Evolutionary conservation across 2,888 invertebrate species (phyloP).

Genomic region (Drosophila fulvimacula): DNA sequence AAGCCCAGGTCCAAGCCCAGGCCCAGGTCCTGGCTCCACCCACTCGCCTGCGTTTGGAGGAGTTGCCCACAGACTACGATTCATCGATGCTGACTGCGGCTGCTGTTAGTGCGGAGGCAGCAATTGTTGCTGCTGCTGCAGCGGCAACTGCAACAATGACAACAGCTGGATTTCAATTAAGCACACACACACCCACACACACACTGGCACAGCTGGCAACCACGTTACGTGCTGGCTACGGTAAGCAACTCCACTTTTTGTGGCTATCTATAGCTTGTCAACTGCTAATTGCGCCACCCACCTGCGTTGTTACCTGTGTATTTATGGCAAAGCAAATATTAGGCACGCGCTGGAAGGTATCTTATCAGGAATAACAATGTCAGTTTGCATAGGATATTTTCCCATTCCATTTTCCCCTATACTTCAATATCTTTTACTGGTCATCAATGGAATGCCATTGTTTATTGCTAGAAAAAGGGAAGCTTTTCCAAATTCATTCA

Average conservation of each 20-base stretch:
- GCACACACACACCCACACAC: conserved; percentile 16
- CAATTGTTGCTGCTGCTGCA: conserved; percentile 14
- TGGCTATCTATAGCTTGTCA: neutral
- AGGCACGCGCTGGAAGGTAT: too few species aligned
- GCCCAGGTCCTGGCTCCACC: conserved; percentile 31
- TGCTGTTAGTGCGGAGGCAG: conserved; percentile 25
- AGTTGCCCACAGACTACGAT: conserved; percentile 20
- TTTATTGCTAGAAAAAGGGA: neutral
- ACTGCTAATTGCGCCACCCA: conserved; percentile 4
- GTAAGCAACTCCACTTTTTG: conserved; percentile 37
- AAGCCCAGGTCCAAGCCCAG: conserved; percentile 15
- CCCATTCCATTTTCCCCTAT: neutral
- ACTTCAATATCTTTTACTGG: neutral
- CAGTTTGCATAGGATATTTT: neutral
- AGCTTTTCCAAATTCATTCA: neutral
- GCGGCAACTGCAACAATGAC: conserved; percentile 11
- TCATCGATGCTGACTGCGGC: conserved; percentile 27
- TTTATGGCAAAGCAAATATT: neutral
- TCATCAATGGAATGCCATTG: neutral
- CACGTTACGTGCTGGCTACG: conserved; percentile 54
- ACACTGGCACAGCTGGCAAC: conserved; percentile 29
- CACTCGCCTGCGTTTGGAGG: conserved; percentile 38
- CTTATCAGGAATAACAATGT: neutral
- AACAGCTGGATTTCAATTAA: conserved; percentile 43
- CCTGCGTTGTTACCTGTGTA: neutral